phyloP scores from a whole-genome alignment of 2,888 invertebrate genomes.

The Ypsolopha scabrella region DNA sequence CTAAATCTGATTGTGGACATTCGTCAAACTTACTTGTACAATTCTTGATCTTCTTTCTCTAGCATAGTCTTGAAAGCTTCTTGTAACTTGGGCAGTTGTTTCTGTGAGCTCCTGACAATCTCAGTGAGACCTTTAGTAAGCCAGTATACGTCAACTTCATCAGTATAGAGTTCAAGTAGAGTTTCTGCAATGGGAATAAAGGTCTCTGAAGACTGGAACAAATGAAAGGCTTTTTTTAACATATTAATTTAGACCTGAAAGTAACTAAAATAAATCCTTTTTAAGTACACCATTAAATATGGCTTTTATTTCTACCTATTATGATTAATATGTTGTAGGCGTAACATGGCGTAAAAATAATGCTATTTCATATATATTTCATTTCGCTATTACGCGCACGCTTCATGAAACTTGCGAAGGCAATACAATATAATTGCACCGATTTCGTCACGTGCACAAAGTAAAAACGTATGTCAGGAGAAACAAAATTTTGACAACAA shows the following conservation, averaged over 20 bases:
- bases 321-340: no score
- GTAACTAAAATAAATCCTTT: no score
- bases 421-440: no score
- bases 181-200: conserved; percentile 77
- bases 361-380: no score
- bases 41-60: conserved; percentile 81
- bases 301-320: no score
- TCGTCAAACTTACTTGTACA: conserved; percentile 67
- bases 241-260: background rate
- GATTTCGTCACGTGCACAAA: no score
- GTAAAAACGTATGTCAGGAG: no score
- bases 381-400: no score
- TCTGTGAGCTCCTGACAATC: conserved; percentile 74
- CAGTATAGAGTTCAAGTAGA: conserved; percentile 77
- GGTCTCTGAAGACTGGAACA: conserved; percentile 58
- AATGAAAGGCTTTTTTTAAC: background rate
- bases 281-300: no score
- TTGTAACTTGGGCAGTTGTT: conserved; percentile 74
- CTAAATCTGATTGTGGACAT: conserved; percentile 8
- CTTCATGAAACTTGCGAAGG: no score
- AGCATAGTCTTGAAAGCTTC: conserved; percentile 76
- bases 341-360: no score
- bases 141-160: conserved; percentile 87
- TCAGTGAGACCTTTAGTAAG: conserved; percentile 81
- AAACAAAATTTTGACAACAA: no score